Base-by-base conservation (phyloP, 2,888 invertebrate genomes). In the Macrosiphum euphorbiae region DNA sequence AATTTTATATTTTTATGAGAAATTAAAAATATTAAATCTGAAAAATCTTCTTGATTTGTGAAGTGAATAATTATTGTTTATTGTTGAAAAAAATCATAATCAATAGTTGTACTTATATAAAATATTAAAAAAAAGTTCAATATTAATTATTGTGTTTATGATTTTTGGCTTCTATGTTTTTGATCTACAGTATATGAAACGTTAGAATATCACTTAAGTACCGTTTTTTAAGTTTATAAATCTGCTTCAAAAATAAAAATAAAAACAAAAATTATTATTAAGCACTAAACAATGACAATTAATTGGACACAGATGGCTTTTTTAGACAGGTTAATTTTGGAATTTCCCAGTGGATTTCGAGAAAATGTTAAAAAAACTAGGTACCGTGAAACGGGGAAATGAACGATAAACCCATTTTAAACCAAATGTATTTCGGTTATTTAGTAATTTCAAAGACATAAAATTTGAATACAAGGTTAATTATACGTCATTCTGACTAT, bases 281-380 rank as follows among this genome's bases (percentile, higher is more conserved):
- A 78, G 78, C 78, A 78, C n/a, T 28, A 58, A 41, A 88, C 88
- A 88, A 88, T 41, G 55, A 55, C 55, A 26, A 88, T 55, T 88
- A 88, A 88, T 88, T 58, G 41, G 55, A 88, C 26, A 88, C 47
- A 28, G 41, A 44, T 44, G 86, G 44, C 86, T n/a, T 86, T 86
- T 86, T 44, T 44, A 16, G 86, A 47, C 47, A 28, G 44, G 26
- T 86, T 44, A 47, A 86, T 86, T 86, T 86, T 44, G 28, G 47
- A 86, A 86, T 86, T 86, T 47, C 44, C 44, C 47, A 86, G 47
- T 13, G 86, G 78, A 78, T 78, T 78, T 78, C 78, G 78, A 78
- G 78, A 35, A 78, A 78, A 78, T 78, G 78, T 20, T 41, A 35
- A 78, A 78, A 78, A 78, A 78, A 35, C 78, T 78, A 78, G 78